Base-by-base conservation (phyloP, 2,888 invertebrate species). In the Pantelozetes paolii region DNA sequence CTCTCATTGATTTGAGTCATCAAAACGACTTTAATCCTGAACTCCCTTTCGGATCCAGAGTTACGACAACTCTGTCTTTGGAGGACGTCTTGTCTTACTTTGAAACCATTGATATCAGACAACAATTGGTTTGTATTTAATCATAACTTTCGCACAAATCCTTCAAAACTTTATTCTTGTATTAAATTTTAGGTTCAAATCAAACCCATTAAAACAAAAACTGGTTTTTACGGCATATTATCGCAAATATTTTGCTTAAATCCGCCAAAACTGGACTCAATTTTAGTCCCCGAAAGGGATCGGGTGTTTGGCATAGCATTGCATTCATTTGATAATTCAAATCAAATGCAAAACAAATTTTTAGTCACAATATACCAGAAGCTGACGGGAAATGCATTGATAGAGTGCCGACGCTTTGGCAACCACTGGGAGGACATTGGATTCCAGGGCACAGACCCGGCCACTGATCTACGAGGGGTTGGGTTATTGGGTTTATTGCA, bases 351-450 rank as follows among this genome's bases (percentile, higher is more conserved):
- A 77, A 78, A 80, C 26, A 81, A 82, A 77, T 82, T 84, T 73
- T 79, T 85, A 70, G 83, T 83, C 78, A 84, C 85, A 6, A 81
- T 85, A 13, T 85, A 84, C 79, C 82, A 81, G 72, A 79, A 81
- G 75, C 78, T 85, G 57, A 84, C 84, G 26, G 83, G 83, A 3
- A 73, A 64, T 78, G 77, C 82, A 9, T 79, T 81, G 70, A 80
- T 82, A 74, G 83, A 83, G 77, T 84, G 84, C 78, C 82, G 83
- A 15, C 79, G 84, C 28, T 83, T 80, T 79, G 86, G 86, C 13
- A 78, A 79, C 62, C 86, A 86, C 78, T 86, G 86, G 86, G 85
- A 86, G 78, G 81, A 82, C 59, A 83, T 86, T 74, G 86, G 86
- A 18, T 86, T 86, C 79, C 86, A 86, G 81, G 84, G 79, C 75